These are phyloP conservation scores for Ctena decussata DNA, from an alignment of 2,888 invertebrate genomes.

Conservation along the genomic window DNA sequence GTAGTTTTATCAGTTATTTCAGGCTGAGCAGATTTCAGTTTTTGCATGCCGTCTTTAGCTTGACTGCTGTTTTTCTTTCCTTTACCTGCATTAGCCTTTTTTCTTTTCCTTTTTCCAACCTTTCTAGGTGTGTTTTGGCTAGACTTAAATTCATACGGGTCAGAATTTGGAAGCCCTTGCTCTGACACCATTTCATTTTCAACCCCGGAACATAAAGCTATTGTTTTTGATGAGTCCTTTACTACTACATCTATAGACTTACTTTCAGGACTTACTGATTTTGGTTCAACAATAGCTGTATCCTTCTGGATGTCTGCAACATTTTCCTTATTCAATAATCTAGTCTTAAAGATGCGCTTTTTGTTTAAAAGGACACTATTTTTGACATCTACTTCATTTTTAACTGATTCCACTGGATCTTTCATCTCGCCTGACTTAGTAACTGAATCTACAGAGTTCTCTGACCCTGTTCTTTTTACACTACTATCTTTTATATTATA, in stretches of 20 bases:
- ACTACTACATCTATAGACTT: neutral
- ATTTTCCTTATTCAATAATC: neutral
- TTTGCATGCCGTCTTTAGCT: neutral
- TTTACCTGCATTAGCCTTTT: neutral
- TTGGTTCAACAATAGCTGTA: neutral
- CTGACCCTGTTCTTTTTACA: no score
- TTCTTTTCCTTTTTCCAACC: slow-evolving; percentile 27
- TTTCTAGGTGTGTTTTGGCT: slow-evolving; percentile 74
- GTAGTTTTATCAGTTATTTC: neutral
- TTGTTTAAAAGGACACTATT: neutral
- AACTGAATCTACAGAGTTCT: no score
- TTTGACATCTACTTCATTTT: neutral
- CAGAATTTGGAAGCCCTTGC: slow-evolving; percentile 33
- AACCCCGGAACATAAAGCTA: neutral
- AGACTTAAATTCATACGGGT: slow-evolving; percentile 79
- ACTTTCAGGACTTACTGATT: neutral
- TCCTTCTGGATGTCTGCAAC: neutral
- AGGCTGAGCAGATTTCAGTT: no score
- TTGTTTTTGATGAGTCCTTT: no score
- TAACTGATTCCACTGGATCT: neutral
- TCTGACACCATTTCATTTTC: neutral
- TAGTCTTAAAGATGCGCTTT: neutral
- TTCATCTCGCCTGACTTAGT: no score
- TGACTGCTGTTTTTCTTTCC: neutral
- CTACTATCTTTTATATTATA: no score